Evolutionary conservation across 2,888 invertebrate species (phyloP).

Genomic region (Dastarcus helophoroides): DNA sequence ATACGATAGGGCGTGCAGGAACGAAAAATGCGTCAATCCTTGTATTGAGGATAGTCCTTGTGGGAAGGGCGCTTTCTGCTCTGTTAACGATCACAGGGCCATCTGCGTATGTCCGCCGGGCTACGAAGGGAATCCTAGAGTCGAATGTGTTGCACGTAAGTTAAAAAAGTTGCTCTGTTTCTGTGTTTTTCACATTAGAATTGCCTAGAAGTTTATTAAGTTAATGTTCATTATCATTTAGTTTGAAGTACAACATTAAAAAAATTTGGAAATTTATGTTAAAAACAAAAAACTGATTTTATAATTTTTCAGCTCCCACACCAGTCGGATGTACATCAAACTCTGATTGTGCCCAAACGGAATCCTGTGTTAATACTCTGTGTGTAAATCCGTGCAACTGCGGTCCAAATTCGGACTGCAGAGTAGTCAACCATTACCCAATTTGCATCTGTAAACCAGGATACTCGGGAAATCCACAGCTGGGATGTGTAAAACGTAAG

Average conservation of each 20-base stretch:
- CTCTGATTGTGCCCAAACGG: constrained; percentile 68
- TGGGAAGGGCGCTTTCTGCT: constrained; percentile 70
- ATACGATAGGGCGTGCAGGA: constrained; percentile 60
- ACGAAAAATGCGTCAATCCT: constrained; percentile 68
- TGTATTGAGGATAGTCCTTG: constrained; percentile 59
- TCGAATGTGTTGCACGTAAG: constrained; percentile 73
- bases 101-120: constrained; percentile 72
- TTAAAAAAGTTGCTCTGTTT: constrained; percentile 16
- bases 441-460: constrained; percentile 73
- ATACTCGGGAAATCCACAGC: constrained; percentile 76
- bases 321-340: constrained; percentile 66
- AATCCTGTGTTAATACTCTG: constrained; percentile 69
- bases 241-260: constrained; percentile 5
- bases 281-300: too few species aligned
- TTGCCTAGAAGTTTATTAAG: too few species aligned
- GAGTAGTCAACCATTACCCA: constrained; percentile 72
- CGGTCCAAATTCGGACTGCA: constrained; percentile 72
- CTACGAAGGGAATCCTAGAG: constrained; percentile 60
- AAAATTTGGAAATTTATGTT: constrained; percentile 1
- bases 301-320: constrained; percentile 42
- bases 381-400: constrained; percentile 81
- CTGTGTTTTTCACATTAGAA: neutral
- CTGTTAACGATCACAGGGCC: constrained; percentile 62
- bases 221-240: too few species aligned
- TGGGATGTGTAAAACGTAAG: constrained; percentile 64